Evolutionary conservation across 2,888 invertebrate genomes (phyloP).

Genomic region (Minunthozetes semirufus): DNA sequence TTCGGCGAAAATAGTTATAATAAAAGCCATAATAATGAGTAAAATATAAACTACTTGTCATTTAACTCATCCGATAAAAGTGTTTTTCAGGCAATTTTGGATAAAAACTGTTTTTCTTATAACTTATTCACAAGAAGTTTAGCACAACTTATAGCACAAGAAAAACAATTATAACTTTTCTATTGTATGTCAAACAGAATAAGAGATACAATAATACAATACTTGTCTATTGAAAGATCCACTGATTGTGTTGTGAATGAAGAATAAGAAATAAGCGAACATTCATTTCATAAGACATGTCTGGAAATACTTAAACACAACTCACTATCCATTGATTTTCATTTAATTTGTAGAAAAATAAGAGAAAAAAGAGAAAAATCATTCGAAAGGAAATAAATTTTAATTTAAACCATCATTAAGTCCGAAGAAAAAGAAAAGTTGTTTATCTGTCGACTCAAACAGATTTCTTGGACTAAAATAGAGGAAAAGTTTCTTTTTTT

Average conservation of each 20-base stretch:
- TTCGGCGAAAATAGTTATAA: background rate
- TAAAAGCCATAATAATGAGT: background rate
- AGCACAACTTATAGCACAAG: too few species aligned
- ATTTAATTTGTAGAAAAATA: background rate
- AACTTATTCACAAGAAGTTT: background rate
- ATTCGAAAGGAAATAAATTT: constrained; percentile 2
- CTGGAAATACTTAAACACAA: background rate
- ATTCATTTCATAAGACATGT: too few species aligned
- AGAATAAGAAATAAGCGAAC: background rate
- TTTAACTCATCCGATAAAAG: background rate
- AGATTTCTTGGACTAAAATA: background rate
- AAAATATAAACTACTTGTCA: background rate
- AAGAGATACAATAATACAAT: background rate
- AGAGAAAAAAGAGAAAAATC: background rate
- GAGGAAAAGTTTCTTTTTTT: background rate
- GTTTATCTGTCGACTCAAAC: background rate
- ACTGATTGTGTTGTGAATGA: background rate
- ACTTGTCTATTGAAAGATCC: too few species aligned
- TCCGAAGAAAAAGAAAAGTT: background rate
- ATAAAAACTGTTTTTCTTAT: background rate
- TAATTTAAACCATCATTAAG: constrained; percentile 2
- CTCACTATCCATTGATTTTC: background rate
- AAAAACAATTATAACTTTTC: background rate
- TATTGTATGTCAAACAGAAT: background rate
- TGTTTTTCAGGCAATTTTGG: background rate